A percentile compares a stretch with the other conserved stretches of the same genome.
Evolutionary conservation across 1,140 invertebrate species (phyloP).

Genomic region (Cotesia glomerata): DNA sequence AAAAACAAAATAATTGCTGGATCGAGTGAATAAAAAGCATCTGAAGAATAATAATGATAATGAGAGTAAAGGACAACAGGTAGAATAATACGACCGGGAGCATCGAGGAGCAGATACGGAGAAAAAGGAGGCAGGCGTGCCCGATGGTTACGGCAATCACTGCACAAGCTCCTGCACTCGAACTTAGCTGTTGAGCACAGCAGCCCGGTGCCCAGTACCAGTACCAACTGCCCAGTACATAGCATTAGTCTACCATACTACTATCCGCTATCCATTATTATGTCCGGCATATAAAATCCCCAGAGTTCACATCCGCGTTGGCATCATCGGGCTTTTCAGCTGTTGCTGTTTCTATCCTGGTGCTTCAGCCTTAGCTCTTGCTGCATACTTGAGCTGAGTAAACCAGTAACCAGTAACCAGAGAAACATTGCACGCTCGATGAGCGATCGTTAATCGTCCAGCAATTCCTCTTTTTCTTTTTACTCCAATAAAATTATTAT

Average conservation of each 20-base stretch:
- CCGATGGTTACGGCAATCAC: constrained; percentile 54
- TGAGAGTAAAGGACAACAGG: neutral
- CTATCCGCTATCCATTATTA: constrained; percentile 37
- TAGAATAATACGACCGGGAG: no score
- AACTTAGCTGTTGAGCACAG: constrained; percentile 39
- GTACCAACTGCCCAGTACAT: neutral
- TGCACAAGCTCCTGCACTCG: constrained; percentile 43
- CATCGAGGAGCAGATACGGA: no score
- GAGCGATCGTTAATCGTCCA: constrained; percentile 22
- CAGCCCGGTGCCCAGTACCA: constrained; percentile 19
- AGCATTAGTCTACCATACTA: constrained; percentile 1
- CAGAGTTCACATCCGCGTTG: constrained; percentile 36
- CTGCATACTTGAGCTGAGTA: neutral
- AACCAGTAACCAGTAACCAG: neutral
- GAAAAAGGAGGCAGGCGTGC: constrained; percentile 42
- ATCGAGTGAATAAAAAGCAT: no score
- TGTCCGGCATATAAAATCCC: constrained; percentile 38
- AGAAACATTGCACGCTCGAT: constrained; percentile 27
- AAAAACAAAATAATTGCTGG: no score
- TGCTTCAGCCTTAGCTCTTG: no score
- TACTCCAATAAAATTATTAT: neutral
- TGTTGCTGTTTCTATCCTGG: neutral
- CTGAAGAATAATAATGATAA: neutral
- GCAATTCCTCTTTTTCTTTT: constrained; percentile 17
- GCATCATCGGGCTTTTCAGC: neutral